These are phyloP conservation scores for Alca torda DNA, from an alignment of 2,797 vertebrate genomes.

Conservation along the genomic window DNA sequence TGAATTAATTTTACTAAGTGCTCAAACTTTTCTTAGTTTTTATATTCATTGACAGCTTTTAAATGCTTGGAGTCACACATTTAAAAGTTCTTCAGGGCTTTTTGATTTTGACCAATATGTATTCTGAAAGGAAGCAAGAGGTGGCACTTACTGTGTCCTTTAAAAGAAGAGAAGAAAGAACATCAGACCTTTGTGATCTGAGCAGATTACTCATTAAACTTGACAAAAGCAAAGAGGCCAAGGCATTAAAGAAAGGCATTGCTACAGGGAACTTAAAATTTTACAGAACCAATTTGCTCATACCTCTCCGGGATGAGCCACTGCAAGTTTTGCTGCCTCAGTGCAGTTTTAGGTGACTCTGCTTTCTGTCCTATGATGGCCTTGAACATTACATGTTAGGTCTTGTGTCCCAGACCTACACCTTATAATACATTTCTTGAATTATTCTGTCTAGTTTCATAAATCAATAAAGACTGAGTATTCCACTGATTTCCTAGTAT, in stretches of 20 bases:
- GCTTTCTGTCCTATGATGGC: background rate
- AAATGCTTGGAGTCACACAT: background rate
- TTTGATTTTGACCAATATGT: background rate
- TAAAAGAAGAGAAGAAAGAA: background rate
- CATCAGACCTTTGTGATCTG: background rate
- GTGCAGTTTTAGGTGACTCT: background rate
- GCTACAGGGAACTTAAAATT: background rate
- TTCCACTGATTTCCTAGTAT: background rate
- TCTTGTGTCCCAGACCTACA: rapidly evolving
- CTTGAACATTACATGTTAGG: background rate
- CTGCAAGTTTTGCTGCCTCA: background rate
- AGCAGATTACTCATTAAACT: background rate
- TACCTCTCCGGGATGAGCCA: background rate
- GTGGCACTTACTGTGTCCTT: background rate
- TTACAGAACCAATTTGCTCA: background rate
- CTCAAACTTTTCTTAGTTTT: background rate
- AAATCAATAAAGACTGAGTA: background rate
- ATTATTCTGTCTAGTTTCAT: background rate
- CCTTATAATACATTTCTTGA: background rate
- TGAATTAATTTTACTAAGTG: background rate
- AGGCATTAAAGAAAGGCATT: background rate
- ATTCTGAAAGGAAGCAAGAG: background rate
- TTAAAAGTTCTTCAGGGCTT: background rate
- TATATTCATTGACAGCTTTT: background rate
- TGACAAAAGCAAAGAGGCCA: background rate